These are phyloP conservation scores for Harmothoe impar DNA, from an alignment of 2,888 invertebrate genomes.

Conservation along the genomic window DNA sequence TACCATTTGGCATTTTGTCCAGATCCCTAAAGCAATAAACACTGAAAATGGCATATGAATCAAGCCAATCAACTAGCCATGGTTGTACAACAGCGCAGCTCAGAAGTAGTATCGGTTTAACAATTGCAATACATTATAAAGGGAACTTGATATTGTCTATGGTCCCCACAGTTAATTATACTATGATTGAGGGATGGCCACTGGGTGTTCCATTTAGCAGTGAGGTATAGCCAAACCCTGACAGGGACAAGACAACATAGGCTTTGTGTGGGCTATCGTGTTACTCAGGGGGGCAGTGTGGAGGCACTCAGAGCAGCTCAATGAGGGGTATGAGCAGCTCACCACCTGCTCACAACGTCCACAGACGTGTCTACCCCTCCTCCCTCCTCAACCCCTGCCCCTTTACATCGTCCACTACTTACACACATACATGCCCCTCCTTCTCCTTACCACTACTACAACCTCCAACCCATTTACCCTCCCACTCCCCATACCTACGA, in stretches of 20 bases:
- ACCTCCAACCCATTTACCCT: neutral
- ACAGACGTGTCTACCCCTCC: neutral
- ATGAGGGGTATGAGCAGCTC: conserved; percentile 6
- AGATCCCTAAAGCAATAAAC: no score
- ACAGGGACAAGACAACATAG: neutral
- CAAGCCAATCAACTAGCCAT: no score
- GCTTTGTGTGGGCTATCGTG: neutral
- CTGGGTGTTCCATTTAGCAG: neutral
- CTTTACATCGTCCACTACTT: neutral
- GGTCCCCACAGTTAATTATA: no score
- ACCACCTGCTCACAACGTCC: neutral
- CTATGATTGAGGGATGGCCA: no score
- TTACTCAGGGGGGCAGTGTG: neutral
- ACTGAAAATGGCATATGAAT: no score
- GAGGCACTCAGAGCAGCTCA: neutral
- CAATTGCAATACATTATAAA: no score
- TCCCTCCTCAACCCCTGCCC: neutral
- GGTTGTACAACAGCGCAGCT: no score
- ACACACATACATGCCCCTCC: neutral
- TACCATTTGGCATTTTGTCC: no score
- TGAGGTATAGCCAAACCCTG: neutral
- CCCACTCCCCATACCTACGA: neutral
- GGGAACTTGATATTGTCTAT: no score
- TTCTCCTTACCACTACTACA: neutral
- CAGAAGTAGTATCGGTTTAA: no score